Percentiles rank a stretch among this genome's conserved stretches.
phyloP scores from a whole-genome alignment of 2,113 vertebrate species.

The Zosterops borbonicus region DNA sequence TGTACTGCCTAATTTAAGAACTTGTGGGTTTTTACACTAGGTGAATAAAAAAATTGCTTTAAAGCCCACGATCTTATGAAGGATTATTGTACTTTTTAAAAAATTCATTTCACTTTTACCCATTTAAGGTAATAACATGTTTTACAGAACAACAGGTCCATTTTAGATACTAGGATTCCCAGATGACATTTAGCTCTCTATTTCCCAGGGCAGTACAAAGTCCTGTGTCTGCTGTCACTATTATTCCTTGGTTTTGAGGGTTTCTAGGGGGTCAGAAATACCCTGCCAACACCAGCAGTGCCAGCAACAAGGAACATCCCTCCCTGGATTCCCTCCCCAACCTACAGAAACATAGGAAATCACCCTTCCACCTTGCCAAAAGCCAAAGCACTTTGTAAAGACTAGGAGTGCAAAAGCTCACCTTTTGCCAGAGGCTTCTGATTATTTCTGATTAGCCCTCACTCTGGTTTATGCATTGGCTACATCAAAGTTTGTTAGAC shows the following conservation, averaged over 20 bases:
- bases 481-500: neutral
- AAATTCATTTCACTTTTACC: neutral
- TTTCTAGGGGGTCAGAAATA: neutral
- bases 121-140: neutral
- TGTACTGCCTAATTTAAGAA: neutral
- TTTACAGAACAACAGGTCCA: neutral
- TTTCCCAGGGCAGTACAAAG: neutral
- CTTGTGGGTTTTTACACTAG: neutral
- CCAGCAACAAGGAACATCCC: neutral
- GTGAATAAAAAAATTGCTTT: neutral
- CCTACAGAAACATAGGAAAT: neutral
- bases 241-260: neutral
- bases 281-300: accelerated
- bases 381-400: neutral
- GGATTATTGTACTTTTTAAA: neutral
- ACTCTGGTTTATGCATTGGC: neutral
- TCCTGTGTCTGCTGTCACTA: neutral
- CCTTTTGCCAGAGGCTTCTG: neutral
- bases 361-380: neutral
- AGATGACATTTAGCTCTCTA: neutral
- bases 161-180: neutral
- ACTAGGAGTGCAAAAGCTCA: neutral
- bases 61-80: neutral
- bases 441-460: neutral
- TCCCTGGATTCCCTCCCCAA: neutral